Evolutionary conservation across 2,888 invertebrate genomes (phyloP).

Genomic region (Nipponacmea schrenckii): DNA sequence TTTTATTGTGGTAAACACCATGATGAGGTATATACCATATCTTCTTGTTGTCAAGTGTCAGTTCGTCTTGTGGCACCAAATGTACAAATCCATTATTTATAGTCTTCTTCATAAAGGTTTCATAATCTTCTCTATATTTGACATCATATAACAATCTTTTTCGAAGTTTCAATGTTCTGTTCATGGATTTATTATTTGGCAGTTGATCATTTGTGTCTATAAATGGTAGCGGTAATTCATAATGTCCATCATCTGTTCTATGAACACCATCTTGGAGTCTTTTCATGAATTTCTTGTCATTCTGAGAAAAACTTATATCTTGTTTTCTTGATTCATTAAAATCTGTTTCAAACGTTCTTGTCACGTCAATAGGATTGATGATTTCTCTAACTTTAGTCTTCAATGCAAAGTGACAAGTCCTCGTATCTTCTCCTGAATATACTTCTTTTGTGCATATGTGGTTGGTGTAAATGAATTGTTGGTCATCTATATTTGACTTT

Average conservation of each 20-base stretch:
- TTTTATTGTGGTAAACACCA: conserved; percentile 33
- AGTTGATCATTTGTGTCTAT: conserved; percentile 6
- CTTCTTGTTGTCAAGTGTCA: conserved; percentile 12
- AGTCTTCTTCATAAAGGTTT: conserved; percentile 26
- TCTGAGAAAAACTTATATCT: conserved; percentile 1
- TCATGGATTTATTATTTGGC: conserved; percentile 15
- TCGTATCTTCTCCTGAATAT: too few species aligned
- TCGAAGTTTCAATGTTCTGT: conserved; percentile 7
- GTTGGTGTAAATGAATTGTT: too few species aligned
- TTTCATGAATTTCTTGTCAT: conserved; percentile 15
- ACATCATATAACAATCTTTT: conserved; percentile 3
- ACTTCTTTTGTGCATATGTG: too few species aligned
- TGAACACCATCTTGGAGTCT: conserved; percentile 3
- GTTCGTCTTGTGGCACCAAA: conserved; percentile 11
- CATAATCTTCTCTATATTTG: conserved; percentile 14
- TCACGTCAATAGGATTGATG: neutral
- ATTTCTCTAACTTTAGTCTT: neutral
- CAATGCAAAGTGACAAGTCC: neutral
- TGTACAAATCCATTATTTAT: conserved; percentile 20
- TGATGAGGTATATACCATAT: conserved; percentile 33
- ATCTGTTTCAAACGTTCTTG: neutral
- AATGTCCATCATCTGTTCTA: conserved; percentile 14
- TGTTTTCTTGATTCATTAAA: neutral
- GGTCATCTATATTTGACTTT: too few species aligned
- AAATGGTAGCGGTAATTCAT: conserved; percentile 17